Evolutionary conservation across 2,888 invertebrate species (phyloP).

Genomic region (Drosophila niveifrons): DNA sequence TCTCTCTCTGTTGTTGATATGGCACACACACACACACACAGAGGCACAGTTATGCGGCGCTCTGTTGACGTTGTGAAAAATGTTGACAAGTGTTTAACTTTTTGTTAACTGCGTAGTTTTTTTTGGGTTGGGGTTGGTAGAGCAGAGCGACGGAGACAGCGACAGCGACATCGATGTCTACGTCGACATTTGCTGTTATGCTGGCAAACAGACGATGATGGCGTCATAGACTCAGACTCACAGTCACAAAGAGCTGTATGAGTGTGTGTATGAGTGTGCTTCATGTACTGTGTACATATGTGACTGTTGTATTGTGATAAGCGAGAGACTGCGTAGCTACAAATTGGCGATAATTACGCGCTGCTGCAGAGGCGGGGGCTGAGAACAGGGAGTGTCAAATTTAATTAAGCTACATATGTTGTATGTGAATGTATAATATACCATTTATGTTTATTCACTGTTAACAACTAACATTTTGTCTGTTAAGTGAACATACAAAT

Average conservation of each 20-base stretch:
- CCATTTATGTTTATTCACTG: neutral
- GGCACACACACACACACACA: slow-evolving; percentile 21
- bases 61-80: slow-evolving; percentile 71
- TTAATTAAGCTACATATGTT: slow-evolving; percentile 13
- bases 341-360: slow-evolving; percentile 41
- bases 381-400: neutral
- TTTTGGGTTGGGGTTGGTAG: slow-evolving; percentile 62
- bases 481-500: slow-evolving; percentile 51
- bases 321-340: slow-evolving; percentile 25
- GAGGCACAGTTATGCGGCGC: slow-evolving; percentile 55
- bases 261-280: neutral
- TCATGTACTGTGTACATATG: slow-evolving; percentile 2
- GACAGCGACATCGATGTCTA: slow-evolving; percentile 28
- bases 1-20: slow-evolving; percentile 54
- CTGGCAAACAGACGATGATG: slow-evolving; percentile 67
- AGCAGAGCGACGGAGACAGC: slow-evolving; percentile 9
- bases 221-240: slow-evolving; percentile 65
- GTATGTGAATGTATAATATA: neutral
- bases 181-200: slow-evolving; percentile 63
- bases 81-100: slow-evolving; percentile 76
- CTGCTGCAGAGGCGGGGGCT: neutral
- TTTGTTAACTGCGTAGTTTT: slow-evolving; percentile 76
- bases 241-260: slow-evolving; percentile 6
- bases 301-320: slow-evolving; percentile 42
- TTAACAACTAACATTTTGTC: slow-evolving; percentile 35